Conservation (phyloP, 2,797 vertebrate genomes). For the Enteromius paludinosus region DNA sequence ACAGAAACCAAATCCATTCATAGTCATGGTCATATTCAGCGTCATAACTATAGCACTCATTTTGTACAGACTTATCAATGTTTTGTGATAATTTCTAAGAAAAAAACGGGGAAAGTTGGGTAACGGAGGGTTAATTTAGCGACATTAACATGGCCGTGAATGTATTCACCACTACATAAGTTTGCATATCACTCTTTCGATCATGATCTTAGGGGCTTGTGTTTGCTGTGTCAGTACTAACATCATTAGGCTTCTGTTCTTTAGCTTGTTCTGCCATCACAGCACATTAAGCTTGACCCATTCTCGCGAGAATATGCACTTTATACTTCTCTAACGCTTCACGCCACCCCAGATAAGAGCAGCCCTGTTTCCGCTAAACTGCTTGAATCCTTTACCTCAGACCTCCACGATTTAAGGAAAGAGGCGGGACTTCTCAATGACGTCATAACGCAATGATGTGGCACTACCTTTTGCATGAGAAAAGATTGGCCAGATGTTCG, state of each 20-base stretch:
- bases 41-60: conserved; percentile 47
- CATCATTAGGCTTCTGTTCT: conserved; percentile 67
- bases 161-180: conserved; percentile 77
- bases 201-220: conserved; percentile 68
- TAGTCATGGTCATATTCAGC: conserved; percentile 54
- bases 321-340: conserved; percentile 68
- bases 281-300: conserved; percentile 58
- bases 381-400: conserved; percentile 47
- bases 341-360: conserved; percentile 48
- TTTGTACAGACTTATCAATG: conserved; percentile 41
- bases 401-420: conserved; percentile 23
- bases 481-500: conserved; percentile 21
- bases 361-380: conserved; percentile 46
- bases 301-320: conserved; percentile 73
- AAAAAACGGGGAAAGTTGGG: conserved; percentile 42
- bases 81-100: conserved; percentile 46
- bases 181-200: conserved; percentile 79
- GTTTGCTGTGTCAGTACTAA: conserved; percentile 75
- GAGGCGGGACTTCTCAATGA: conserved; percentile 2
- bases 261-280: conserved; percentile 60
- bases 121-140: conserved; percentile 55
- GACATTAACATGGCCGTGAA: conserved; percentile 71
- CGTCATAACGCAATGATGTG: conserved; percentile 30
- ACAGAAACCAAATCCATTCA: conserved; percentile 63
- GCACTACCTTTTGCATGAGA: conserved; percentile 47